These are phyloP conservation scores for Griposia aprilina DNA, from an alignment of 2,888 invertebrate genomes.

Conservation along the genomic window DNA sequence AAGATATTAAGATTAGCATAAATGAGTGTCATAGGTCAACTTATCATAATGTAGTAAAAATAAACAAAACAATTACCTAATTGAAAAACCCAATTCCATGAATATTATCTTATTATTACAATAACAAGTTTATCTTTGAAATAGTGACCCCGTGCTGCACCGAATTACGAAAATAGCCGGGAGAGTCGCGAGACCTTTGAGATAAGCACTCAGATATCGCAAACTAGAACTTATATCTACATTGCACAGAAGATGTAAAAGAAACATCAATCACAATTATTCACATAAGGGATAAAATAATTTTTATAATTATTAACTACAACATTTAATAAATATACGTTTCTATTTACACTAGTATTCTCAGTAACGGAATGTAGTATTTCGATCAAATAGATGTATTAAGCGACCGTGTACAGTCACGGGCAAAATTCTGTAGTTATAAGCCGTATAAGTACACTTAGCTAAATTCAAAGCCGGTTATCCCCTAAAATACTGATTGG, in stretches of 20 bases:
- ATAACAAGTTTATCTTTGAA: constrained; percentile 47
- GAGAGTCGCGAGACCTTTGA: constrained; percentile 26
- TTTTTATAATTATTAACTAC: not conserved
- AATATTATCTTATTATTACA: constrained; percentile 29
- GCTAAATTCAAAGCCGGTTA: not conserved
- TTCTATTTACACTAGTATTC: constrained; percentile 12
- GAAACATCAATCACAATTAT: constrained; percentile 18
- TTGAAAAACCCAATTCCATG: constrained; percentile 34
- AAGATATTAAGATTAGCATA: constrained; percentile 15
- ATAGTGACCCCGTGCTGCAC: constrained; percentile 1
- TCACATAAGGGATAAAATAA: constrained; percentile 10
- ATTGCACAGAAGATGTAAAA: not conserved
- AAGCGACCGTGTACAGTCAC: constrained; percentile 9
- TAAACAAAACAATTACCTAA: constrained; percentile 4
- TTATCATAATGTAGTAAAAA: constrained; percentile 5
- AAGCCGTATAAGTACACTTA: not conserved
- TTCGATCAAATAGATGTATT: constrained; percentile 6
- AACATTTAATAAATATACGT: not conserved
- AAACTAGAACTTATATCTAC: not conserved
- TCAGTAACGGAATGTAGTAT: constrained; percentile 32
- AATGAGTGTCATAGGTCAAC: constrained; percentile 18
- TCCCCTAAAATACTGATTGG: too few relatives aligned
- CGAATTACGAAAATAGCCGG: constrained; percentile 7
- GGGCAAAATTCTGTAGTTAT: not conserved
- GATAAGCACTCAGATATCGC: constrained; percentile 25